These are phyloP conservation scores for Xenus cinereus DNA, from an alignment of 2,113 vertebrate species.

Conservation along the genomic window DNA sequence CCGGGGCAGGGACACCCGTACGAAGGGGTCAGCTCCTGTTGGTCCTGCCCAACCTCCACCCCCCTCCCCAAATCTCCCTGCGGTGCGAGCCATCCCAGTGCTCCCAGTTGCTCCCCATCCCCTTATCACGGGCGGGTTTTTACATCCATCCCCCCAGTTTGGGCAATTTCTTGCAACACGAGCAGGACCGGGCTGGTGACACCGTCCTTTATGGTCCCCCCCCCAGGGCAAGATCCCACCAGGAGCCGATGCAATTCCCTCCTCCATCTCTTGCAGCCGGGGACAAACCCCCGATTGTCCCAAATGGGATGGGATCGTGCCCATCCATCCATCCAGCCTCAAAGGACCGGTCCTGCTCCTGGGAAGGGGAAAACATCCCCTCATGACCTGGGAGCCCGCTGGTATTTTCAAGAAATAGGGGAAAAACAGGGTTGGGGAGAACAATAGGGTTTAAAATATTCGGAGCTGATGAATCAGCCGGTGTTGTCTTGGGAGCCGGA, in stretches of 20 bases:
- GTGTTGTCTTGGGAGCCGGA: not conserved
- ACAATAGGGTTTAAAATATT: not conserved
- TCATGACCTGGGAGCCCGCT: fast-evolving
- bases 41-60: not conserved
- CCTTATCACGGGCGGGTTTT: not conserved
- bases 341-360: not conserved
- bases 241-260: not conserved
- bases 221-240: not conserved
- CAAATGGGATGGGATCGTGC: not conserved
- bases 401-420: not conserved
- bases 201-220: not conserved
- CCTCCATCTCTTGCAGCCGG: not conserved
- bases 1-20: not conserved
- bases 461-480: not conserved
- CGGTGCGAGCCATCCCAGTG: not conserved
- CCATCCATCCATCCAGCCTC: not conserved
- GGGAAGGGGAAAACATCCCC: not conserved
- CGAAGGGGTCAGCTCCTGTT: fast-evolving
- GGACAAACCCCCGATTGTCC: not conserved
- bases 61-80: not conserved
- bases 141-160: no score
- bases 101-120: not conserved
- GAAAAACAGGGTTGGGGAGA: not conserved
- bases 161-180: not conserved
- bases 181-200: not conserved